A percentile compares a stretch with the other conserved stretches of the same genome.
Evolutionary conservation across 2,113 vertebrate genomes (phyloP).

Genomic region (Trachemys scripta): DNA sequence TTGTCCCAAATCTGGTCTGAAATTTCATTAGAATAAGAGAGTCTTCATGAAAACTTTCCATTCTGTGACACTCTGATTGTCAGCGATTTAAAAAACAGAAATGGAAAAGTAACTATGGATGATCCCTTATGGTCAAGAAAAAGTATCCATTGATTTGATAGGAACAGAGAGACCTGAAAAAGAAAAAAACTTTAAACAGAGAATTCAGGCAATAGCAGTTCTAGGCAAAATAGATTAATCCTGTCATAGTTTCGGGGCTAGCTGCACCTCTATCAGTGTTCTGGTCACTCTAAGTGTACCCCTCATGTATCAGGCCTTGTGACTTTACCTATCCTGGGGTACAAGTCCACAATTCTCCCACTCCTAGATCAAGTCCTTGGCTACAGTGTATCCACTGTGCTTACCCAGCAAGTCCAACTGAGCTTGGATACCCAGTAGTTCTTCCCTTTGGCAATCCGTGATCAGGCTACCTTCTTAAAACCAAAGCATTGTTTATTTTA

Average conservation of each 20-base stretch:
- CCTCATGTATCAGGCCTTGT: no score
- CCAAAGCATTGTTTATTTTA: no score
- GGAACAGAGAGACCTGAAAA: not conserved
- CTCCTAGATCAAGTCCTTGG: no score
- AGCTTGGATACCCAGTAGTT: no score
- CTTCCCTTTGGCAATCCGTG: no score
- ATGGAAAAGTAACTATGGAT: not conserved
- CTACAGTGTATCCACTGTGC: no score
- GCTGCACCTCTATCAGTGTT: no score
- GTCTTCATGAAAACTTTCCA: not conserved
- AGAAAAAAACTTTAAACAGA: not conserved
- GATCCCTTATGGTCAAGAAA: not conserved
- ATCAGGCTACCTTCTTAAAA: no score
- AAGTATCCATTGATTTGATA: not conserved
- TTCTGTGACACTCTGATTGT: not conserved
- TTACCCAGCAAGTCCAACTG: no score
- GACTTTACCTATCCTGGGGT: no score
- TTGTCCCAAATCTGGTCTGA: not conserved
- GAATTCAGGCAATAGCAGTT: not conserved
- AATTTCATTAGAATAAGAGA: not conserved
- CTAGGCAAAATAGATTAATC: not conserved
- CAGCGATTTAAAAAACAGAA: not conserved
- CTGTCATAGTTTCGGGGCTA: not conserved
- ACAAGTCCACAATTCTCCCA: no score
- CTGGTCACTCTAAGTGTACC: no score